phyloP scores from a whole-genome alignment of 2,888 invertebrate species.

The Thereva unica region DNA sequence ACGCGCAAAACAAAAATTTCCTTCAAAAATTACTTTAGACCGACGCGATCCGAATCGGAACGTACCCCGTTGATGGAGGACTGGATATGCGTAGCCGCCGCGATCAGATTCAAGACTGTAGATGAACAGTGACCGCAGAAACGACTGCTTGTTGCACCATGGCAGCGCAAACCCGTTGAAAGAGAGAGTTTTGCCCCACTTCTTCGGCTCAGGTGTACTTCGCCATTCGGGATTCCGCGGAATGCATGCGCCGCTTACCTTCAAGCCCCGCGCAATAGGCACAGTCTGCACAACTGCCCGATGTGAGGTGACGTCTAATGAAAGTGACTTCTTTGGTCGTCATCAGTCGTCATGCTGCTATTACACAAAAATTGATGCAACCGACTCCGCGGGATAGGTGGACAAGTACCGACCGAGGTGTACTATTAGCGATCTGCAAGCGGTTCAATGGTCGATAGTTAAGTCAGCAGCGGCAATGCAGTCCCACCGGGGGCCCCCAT shows the following conservation, averaged over 20 bases:
- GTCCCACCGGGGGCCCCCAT: too few relatives aligned
- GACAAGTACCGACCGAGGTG: not conserved
- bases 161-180: conserved; percentile 18
- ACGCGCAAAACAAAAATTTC: too few relatives aligned
- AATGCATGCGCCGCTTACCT: too few relatives aligned
- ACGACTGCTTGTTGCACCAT: not conserved
- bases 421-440: not conserved
- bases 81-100: conserved; percentile 24
- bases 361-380: conserved; percentile 18
- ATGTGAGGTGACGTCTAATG: conserved; percentile 15
- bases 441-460: too few relatives aligned
- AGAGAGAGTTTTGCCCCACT: conserved; percentile 28
- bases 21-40: too few relatives aligned
- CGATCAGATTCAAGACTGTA: conserved; percentile 28
- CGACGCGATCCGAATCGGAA: too few relatives aligned
- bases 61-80: not conserved
- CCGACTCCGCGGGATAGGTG: not conserved
- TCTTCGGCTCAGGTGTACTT: not conserved
- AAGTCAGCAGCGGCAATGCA: too few relatives aligned
- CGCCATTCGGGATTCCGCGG: too few relatives aligned
- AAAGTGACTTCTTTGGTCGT: conserved; percentile 19
- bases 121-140: too few relatives aligned
- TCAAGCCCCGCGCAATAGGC: too few relatives aligned
- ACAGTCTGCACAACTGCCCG: too few relatives aligned
- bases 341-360: conserved; percentile 1